phyloP scores from a whole-genome alignment of 2,797 vertebrate genomes.

The Onychomys torridus region DNA sequence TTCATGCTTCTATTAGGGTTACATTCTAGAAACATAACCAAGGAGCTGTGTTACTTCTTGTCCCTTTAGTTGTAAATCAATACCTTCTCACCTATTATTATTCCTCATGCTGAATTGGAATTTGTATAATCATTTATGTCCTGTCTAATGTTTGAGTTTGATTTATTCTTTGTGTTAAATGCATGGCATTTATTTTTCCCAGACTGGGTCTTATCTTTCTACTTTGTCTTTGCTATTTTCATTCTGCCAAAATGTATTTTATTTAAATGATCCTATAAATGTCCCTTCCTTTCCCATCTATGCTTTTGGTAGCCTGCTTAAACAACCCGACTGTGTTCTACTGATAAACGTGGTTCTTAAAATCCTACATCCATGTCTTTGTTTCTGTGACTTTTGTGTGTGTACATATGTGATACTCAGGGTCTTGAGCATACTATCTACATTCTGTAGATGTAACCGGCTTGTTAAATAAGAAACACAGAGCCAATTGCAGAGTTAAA shows the following conservation, averaged over 20 bases:
- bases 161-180: constrained; percentile 38
- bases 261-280: constrained; percentile 9
- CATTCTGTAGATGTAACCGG: too few species aligned
- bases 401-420: background rate
- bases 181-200: constrained; percentile 19
- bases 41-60: background rate
- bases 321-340: background rate
- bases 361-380: background rate
- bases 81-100: constrained; percentile 5
- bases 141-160: background rate
- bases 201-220: constrained; percentile 39
- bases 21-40: constrained; percentile 27
- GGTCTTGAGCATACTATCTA: background rate
- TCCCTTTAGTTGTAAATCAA: background rate
- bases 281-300: constrained; percentile 26
- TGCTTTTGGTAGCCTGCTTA: constrained; percentile 27
- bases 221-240: constrained; percentile 51
- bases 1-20: constrained; percentile 13
- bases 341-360: background rate
- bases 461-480: too few species aligned
- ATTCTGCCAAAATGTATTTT: constrained; percentile 53
- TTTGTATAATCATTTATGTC: background rate
- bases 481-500: too few species aligned
- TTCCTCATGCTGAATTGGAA: background rate
- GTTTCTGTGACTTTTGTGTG: background rate